Evolutionary conservation across 1,140 invertebrate species (phyloP).

Genomic region (Eupeodes corollae): DNA sequence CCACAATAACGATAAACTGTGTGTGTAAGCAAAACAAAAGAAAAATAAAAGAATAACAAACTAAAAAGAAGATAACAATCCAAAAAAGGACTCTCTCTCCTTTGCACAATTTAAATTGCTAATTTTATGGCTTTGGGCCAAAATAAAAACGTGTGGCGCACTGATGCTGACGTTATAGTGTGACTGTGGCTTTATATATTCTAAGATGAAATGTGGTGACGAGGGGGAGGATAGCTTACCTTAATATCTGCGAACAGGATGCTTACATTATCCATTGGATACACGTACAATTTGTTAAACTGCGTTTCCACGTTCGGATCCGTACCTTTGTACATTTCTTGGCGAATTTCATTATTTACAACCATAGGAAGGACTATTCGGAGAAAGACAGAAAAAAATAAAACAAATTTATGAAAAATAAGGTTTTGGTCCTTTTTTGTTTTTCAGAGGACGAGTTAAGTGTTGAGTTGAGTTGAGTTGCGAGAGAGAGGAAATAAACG

Average conservation of each 20-base stretch:
- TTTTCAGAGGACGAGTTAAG: neutral
- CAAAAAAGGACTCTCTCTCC: neutral
- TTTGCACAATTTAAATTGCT: neutral
- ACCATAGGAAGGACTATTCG: conserved; percentile 81
- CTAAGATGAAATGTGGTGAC: neutral
- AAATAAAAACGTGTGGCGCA: too few species aligned
- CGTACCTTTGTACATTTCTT: conserved; percentile 36
- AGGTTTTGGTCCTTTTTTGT: neutral
- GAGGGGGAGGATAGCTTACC: conserved; percentile 41
- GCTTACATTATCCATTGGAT: conserved; percentile 92
- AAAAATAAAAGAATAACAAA: too few species aligned
- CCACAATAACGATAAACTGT: too few species aligned
- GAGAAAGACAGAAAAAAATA: neutral
- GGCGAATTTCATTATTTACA: conserved; percentile 46
- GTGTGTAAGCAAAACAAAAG: too few species aligned
- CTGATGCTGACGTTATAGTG: too few species aligned
- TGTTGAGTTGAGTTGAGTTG: neutral
- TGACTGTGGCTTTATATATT: neutral
- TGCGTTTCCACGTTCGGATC: conserved; percentile 44
- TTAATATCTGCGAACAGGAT: conserved; percentile 98
- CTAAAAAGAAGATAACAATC: neutral
- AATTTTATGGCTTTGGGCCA: neutral
- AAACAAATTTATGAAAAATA: neutral
- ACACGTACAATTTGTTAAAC: conserved; percentile 96
- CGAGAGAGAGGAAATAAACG: neutral